Conservation (phyloP, 2,113 vertebrate species). For the Cyanocitta stelleri region DNA sequence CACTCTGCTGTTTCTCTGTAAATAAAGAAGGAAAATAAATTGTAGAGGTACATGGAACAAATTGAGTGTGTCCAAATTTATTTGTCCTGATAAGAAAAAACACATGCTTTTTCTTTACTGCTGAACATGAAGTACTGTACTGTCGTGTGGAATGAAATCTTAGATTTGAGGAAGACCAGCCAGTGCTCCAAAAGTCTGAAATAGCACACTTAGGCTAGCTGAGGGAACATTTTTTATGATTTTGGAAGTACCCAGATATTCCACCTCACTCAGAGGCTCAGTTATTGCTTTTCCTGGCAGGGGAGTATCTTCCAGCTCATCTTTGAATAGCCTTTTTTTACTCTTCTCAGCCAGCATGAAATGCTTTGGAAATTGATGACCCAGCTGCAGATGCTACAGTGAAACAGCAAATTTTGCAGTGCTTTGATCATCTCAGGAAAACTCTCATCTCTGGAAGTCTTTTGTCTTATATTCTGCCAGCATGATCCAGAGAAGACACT, state of each 20-base stretch:
- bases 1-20: neutral
- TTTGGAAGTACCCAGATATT: neutral
- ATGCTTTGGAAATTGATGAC: neutral
- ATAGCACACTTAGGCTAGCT: neutral
- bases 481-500: neutral
- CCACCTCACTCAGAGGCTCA: neutral
- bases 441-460: neutral
- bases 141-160: neutral
- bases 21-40: neutral
- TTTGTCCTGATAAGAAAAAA: neutral
- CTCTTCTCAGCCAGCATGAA: neutral
- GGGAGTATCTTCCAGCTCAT: neutral
- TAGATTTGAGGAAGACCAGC: neutral
- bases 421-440: slow-evolving; percentile 7
- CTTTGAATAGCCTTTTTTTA: neutral
- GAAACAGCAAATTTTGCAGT: slow-evolving; percentile 14
- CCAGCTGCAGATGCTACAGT: neutral
- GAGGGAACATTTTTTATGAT: neutral
- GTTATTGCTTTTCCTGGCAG: neutral
- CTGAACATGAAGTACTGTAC: neutral
- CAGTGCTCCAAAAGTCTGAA: neutral
- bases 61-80: neutral
- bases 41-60: neutral
- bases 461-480: neutral
- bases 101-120: neutral